Base-by-base conservation (phyloP, 2,888 invertebrate species). In the Eubasilissa splendida region DNA sequence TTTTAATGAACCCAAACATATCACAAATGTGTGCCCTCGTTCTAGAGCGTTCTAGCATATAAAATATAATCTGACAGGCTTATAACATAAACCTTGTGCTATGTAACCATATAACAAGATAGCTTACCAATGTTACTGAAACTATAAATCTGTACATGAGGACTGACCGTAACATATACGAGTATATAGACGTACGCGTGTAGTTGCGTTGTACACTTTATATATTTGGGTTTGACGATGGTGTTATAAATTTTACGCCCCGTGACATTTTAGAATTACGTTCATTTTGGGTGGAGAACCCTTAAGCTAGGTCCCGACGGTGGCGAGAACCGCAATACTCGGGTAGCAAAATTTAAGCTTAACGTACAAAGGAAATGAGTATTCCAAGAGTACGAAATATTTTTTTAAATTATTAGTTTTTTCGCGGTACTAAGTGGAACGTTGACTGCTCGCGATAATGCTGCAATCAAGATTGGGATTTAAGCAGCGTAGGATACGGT, bases 241-340 rank as follows among this genome's bases (percentile, higher is more conserved):
- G 80, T 76, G 74, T 70, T 80, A 80, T 80, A 80, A 80, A 80
- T 80, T 79, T 80, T 76, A 80, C 76, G 76, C 76, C 54, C 68
- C 31, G 80, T 76, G 80, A 76, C 80, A 76, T 76, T 80, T 76
- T 63, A 60, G 70, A 76, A 80, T 80, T 80, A 76, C 80, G 59
- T 80, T 70, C 76, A 70, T 80, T 80, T 80, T 50, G 70, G 50
- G 59, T 50, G 33, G 65, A 65, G 50, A 31, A 76, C 76, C 80
- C 80, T 79, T 78, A 56, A 79, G 65, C 75, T 53, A 0, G 8
- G 63, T 65, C 63, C 53, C 11, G 31, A 65, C 31, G 56, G 56
- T 31, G 71, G 56, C 56, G 58, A 73, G 56, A 56, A 58, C 12
- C 14, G n/a, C 54, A 56, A 22, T 33, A 56, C 71, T n/a, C 42